Evolutionary conservation across 2,888 invertebrate genomes (phyloP).

Genomic region (Aspidiotus rigidus): DNA sequence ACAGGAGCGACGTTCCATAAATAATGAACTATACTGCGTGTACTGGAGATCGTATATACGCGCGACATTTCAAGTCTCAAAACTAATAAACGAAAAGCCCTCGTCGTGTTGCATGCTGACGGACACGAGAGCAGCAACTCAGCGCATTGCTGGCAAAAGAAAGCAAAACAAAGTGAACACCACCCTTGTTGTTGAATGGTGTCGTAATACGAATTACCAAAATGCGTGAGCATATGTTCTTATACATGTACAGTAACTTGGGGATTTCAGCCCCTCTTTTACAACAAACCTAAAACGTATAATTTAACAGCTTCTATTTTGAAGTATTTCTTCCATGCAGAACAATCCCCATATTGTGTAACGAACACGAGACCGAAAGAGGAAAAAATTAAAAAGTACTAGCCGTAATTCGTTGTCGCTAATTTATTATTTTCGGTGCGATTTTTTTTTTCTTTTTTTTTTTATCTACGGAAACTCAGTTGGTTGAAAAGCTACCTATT

Average conservation of each 20-base stretch:
- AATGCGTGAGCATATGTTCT: constrained; percentile 2
- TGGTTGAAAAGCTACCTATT: no score
- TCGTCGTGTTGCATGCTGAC: constrained; percentile 4
- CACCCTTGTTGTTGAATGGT: neutral
- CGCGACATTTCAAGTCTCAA: neutral
- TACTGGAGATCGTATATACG: no score
- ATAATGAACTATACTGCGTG: neutral
- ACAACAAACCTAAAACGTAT: neutral
- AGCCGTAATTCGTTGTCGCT: neutral
- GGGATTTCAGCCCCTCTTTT: neutral
- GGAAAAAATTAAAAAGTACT: neutral
- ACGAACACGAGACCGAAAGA: neutral
- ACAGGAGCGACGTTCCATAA: neutral
- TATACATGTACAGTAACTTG: neutral
- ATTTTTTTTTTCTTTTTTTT: neutral
- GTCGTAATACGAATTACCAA: constrained; percentile 4
- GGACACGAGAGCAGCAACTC: neutral
- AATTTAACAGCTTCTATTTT: constrained; percentile 4
- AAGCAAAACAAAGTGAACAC: constrained; percentile 1
- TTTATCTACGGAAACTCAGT: neutral
- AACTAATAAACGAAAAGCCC: constrained; percentile 4
- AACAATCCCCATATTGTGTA: neutral
- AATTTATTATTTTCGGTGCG: neutral
- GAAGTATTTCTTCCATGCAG: neutral
- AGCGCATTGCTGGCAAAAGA: neutral